phyloP scores from a whole-genome alignment of 2,113 vertebrate species.

The Spheniscus mendiculus region DNA sequence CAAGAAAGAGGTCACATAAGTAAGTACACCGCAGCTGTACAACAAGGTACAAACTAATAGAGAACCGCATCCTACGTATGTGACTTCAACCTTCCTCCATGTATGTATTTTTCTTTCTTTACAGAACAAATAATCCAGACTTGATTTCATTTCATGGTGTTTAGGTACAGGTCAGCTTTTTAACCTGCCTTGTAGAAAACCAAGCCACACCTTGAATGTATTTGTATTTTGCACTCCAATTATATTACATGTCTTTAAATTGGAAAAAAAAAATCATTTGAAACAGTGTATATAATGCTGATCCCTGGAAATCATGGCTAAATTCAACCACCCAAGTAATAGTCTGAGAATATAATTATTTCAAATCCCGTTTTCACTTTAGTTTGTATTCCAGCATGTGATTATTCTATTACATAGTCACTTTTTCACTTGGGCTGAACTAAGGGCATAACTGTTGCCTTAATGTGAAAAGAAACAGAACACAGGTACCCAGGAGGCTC shows the following conservation, averaged over 20 bases:
- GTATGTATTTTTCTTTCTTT: neutral
- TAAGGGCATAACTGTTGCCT: neutral
- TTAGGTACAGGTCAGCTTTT: neutral
- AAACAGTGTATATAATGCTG: neutral
- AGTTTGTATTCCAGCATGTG: neutral
- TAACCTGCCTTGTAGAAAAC: neutral
- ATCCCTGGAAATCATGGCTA: neutral
- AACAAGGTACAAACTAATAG: neutral
- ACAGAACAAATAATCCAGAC: neutral
- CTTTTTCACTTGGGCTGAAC: neutral
- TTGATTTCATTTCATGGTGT: neutral
- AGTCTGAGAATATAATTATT: neutral
- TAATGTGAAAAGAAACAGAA: neutral
- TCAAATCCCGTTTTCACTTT: neutral
- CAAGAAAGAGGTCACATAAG: neutral
- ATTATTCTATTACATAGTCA: neutral
- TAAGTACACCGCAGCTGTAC: neutral
- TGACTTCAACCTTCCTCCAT: neutral
- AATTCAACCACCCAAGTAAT: neutral
- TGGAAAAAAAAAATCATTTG: fast-evolving
- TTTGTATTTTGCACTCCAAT: neutral
- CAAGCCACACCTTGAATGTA: neutral
- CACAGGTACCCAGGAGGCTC: neutral
- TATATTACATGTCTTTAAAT: neutral
- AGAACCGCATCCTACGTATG: fast-evolving